Base-by-base conservation (phyloP, 2,888 invertebrate species). In the Athalia cordata region DNA sequence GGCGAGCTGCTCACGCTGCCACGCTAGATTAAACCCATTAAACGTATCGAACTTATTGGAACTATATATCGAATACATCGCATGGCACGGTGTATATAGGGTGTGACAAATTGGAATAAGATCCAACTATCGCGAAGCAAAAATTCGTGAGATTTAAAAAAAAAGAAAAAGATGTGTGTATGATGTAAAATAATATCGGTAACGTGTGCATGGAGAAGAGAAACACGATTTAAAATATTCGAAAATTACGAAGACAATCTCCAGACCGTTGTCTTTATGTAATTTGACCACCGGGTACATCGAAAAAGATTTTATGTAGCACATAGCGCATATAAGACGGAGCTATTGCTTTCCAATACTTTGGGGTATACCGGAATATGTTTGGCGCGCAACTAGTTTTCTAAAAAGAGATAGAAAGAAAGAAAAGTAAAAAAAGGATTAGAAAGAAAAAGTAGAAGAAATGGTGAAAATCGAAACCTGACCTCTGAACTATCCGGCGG, bases 11-110 rank as follows among this genome's bases (percentile, higher is more conserved):
- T 47, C 52, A 52, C 52, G 50, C 67, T 29, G 52, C 29, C n/a
- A 70, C 72, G 72, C 72, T 72, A 72, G 72, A 72, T 72, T 72
- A 57, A 72, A 72, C 72, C 59, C 72, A 72, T 72, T 59, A 72
- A 72, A 72, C 57, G 72, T 72, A 59, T 72, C 72, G 72, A 57
- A 72, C 72, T 72, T 72, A 72, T 57, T 72, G 59, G 57, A 59
- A 29, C 29, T 29, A 29, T 29, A 47, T 72, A 72, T 72, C 13
- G 47, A 59, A 72, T 43, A 7, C 47, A 59, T 47, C 57, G 13
- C 43, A 57, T 13, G 8, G 13, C 29, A 68, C 67, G 9, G 8
- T 4, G 5, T 11, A 45, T 45, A 59, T 47, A 8, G 47, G 72
- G 43, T 47, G 57, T 6, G 52, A 43, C 29, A n/a, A 5, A 43